Evolutionary conservation across 1,140 invertebrate species (phyloP).

Genomic region (Anoplolepis gracilipes): DNA sequence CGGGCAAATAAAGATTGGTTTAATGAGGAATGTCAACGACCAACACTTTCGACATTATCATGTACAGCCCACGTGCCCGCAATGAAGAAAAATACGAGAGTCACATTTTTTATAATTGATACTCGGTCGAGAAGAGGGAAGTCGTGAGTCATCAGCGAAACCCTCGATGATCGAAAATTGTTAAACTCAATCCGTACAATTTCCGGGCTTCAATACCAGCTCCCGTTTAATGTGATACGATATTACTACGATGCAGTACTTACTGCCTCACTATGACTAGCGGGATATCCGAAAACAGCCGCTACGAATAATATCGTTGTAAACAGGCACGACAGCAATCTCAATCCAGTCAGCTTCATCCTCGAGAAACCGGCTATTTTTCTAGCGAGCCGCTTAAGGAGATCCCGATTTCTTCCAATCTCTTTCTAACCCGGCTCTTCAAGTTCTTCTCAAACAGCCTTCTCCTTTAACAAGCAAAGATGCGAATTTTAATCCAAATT

Average conservation of each 20-base stretch:
- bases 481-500: constrained; percentile 34
- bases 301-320: constrained; percentile 69
- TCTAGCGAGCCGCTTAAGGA: not conserved
- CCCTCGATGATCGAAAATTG: not conserved
- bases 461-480: not conserved
- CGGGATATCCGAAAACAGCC: constrained; percentile 75
- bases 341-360: constrained; percentile 80
- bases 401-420: not conserved
- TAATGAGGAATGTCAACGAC: constrained; percentile 55
- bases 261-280: constrained; percentile 81
- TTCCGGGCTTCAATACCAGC: not conserved
- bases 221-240: not conserved
- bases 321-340: constrained; percentile 72
- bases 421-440: not conserved
- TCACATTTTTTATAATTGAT: constrained; percentile 44
- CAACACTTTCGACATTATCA: constrained; percentile 48
- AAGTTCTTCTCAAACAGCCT: not conserved
- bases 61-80: constrained; percentile 29
- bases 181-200: not conserved
- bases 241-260: constrained; percentile 62
- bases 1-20: constrained; percentile 53
- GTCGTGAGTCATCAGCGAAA: not conserved
- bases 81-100: constrained; percentile 27
- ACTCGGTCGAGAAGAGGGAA: not conserved
- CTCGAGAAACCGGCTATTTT: not conserved